Percentiles rank a stretch among this genome's conserved stretches.
These are phyloP conservation scores for Acanthiza pusilla DNA, from an alignment of 2,797 vertebrate genomes.

Conservation along the genomic window DNA sequence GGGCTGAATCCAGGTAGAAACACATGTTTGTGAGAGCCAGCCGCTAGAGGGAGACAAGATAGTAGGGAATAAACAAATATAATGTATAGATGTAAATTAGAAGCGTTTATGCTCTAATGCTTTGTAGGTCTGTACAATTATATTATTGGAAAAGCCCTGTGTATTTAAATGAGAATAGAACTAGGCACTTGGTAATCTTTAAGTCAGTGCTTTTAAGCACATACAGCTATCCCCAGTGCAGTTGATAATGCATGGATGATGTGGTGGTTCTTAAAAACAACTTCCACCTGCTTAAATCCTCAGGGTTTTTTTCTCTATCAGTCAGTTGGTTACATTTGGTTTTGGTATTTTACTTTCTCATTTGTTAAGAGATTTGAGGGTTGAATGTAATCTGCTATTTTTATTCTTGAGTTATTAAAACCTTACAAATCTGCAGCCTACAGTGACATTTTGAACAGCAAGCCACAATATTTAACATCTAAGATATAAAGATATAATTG, in stretches of 20 bases:
- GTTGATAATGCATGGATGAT: neutral
- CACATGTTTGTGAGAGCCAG: neutral
- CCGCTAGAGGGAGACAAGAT: constrained; percentile 24
- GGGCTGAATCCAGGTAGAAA: neutral
- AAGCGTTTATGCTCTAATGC: neutral
- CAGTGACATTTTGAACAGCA: neutral
- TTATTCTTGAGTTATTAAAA: neutral
- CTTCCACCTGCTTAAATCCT: neutral
- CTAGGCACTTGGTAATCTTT: neutral
- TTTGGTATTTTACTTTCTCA: neutral
- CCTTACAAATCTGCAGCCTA: neutral
- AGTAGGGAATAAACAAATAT: neutral
- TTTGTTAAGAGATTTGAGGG: no score
- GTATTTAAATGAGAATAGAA: neutral
- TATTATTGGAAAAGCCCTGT: neutral
- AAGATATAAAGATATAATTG: neutral
- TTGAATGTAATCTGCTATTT: neutral
- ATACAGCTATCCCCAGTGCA: neutral
- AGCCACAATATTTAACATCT: neutral
- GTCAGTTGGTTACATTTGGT: neutral
- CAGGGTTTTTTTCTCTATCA: neutral
- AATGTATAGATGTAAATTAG: neutral
- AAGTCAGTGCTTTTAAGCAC: neutral
- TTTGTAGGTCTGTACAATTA: neutral
- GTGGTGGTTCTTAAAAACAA: neutral